Evolutionary conservation across 92 coral and sea anemone species (phyloP).

Genomic region (Zoanthus gigantus): DNA sequence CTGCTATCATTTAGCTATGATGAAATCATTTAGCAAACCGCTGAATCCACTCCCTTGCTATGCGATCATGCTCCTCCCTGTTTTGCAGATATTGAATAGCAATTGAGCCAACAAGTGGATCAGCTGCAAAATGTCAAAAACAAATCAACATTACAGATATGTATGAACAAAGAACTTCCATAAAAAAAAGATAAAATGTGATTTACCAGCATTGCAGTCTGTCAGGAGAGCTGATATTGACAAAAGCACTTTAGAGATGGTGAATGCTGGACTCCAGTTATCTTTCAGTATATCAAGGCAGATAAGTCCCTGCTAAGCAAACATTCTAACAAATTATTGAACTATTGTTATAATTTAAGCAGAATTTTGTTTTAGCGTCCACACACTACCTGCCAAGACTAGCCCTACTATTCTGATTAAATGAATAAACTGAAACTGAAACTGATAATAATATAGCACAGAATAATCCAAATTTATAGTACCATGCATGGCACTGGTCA

Average conservation of each 20-base stretch:
- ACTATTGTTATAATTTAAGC: too few relatives aligned
- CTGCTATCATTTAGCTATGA: neutral
- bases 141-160: neutral
- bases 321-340: neutral
- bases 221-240: conserved; percentile 46
- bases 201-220: conserved; percentile 47
- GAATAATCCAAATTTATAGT: too few relatives aligned
- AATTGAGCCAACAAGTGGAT: conserved; percentile 70
- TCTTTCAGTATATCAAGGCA: conserved; percentile 38
- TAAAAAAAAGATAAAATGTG: too few relatives aligned
- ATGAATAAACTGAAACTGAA: too few relatives aligned
- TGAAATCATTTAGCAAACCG: conserved; percentile 57
- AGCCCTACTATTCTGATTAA: too few relatives aligned
- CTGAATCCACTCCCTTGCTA: conserved; percentile 66
- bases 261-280: conserved; percentile 49
- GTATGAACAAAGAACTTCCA: neutral
- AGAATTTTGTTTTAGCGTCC: too few relatives aligned
- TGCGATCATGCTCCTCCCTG: conserved; percentile 66
- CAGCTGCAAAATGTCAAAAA: conserved; percentile 41
- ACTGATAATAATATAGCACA: too few relatives aligned
- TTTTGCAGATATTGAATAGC: conserved; percentile 65
- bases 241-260: conserved; percentile 37
- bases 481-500: too few relatives aligned
- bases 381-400: too few relatives aligned
- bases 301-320: conserved; percentile 32